A percentile compares a stretch with the other conserved stretches of the same genome.
Conservation (phyloP, 1,140 invertebrate species). For the Platyura marginata region DNA sequence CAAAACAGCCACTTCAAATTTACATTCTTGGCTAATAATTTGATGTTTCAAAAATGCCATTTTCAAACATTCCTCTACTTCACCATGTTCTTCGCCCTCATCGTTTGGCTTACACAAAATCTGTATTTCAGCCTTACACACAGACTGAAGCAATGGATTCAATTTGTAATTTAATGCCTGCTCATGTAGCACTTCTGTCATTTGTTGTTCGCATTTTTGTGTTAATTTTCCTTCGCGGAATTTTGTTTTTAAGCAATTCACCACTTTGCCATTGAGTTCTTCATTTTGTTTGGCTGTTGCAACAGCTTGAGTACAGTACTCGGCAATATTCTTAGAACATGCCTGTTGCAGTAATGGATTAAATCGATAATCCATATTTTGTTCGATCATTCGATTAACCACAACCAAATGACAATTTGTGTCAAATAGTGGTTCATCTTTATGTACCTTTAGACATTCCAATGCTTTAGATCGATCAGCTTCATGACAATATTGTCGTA, state of each 20-base stretch:
- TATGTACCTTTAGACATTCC: constrained; percentile 54
- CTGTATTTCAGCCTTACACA: constrained; percentile 52
- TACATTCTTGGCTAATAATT: constrained; percentile 53
- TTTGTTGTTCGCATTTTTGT: constrained; percentile 58
- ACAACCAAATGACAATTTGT: constrained; percentile 72
- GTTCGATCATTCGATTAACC: constrained; percentile 75
- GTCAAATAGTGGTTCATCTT: constrained; percentile 66
- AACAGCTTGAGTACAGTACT: constrained; percentile 38
- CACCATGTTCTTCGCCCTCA: constrained; percentile 33
- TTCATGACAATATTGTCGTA: constrained; percentile 59
- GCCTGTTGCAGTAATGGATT: constrained; percentile 70
- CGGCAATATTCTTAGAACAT: constrained; percentile 53
- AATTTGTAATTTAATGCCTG: constrained; percentile 72
- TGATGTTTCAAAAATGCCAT: constrained; percentile 49
- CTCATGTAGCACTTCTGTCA: constrained; percentile 64
- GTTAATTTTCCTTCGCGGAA: constrained; percentile 55
- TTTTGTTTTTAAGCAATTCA: constrained; percentile 54
- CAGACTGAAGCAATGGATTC: constrained; percentile 60
- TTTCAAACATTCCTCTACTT: constrained; percentile 77
- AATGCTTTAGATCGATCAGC: constrained; percentile 45
- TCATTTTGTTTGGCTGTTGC: constrained; percentile 27
- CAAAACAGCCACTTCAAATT: constrained; percentile 59
- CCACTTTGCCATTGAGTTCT: constrained; percentile 43
- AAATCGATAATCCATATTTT: constrained; percentile 81
- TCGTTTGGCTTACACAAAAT: constrained; percentile 36